These are phyloP conservation scores for Sylvilagus floridanus DNA, from an alignment of 2,797 vertebrate genomes.

Conservation along the genomic window DNA sequence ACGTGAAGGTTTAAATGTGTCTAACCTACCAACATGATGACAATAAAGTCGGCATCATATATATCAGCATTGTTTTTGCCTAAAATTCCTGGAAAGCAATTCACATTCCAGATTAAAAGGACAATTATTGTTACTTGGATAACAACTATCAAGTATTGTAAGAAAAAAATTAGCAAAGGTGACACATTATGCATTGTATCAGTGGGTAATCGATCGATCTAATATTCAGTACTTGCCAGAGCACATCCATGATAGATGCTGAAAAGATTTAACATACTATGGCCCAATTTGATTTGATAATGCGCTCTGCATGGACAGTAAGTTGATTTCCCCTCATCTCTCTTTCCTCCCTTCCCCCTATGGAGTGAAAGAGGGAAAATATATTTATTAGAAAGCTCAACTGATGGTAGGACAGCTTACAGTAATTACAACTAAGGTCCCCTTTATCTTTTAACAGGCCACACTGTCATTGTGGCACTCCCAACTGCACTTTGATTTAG, in stretches of 20 bases:
- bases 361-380: conserved; percentile 50
- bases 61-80: background rate
- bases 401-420: conserved; percentile 48
- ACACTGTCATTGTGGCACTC: conserved; percentile 61
- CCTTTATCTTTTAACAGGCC: conserved; percentile 53
- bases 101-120: conserved; percentile 65
- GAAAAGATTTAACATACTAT: conserved; percentile 47
- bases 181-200: conserved; percentile 73
- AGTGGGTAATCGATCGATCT: background rate
- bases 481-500: conserved; percentile 65
- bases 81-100: background rate
- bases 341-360: conserved; percentile 50
- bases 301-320: conserved; percentile 65
- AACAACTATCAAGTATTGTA: conserved; percentile 77
- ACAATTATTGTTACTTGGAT: conserved; percentile 66
- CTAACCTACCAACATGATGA: background rate
- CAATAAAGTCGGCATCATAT: background rate
- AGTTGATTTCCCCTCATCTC: conserved; percentile 69
- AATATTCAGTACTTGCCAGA: conserved; percentile 71
- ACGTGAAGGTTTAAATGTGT: background rate
- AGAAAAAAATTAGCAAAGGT: conserved; percentile 75
- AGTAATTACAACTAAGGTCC: conserved; percentile 53
- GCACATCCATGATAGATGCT: conserved; percentile 64
- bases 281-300: conserved; percentile 59
- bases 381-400: conserved; percentile 50